phyloP scores from a whole-genome alignment of 2,888 invertebrate species.

The Seira sanloemensis region DNA sequence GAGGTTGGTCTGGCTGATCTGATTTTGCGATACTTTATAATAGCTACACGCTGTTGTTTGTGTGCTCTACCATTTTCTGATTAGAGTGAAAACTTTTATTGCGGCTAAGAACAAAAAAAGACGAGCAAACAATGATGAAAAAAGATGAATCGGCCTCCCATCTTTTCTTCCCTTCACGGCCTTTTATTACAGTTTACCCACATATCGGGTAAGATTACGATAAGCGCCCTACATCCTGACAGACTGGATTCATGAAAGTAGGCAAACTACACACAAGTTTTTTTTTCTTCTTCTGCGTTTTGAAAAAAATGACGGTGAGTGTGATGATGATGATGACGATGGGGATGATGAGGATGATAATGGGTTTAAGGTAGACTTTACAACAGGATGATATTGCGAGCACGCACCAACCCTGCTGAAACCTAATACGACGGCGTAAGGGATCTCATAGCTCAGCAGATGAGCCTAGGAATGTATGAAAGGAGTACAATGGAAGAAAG shows the following conservation, averaged over 20 bases:
- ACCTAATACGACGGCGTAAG: no score
- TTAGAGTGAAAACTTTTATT: no score
- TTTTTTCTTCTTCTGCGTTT: no score
- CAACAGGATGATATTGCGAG: no score
- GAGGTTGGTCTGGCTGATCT: background rate
- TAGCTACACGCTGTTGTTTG: background rate
- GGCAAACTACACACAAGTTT: constrained; percentile 36
- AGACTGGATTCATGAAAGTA: constrained; percentile 61
- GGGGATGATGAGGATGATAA: background rate
- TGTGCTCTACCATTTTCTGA: no score
- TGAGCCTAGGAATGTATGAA: no score
- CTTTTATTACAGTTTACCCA: background rate
- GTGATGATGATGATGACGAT: background rate
- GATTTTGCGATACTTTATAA: background rate
- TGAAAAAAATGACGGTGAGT: background rate
- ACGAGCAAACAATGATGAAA: no score
- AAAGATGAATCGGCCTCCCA: background rate
- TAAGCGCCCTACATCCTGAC: constrained; percentile 43
- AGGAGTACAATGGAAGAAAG: no score
- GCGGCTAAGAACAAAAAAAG: background rate
- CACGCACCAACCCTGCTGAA: no score
- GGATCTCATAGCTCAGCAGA: no score
- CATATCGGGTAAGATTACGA: background rate
- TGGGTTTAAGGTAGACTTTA: no score
- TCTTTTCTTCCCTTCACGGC: background rate